These are phyloP conservation scores for Cephus spinipes DNA, from an alignment of 2,888 invertebrate genomes.

Conservation along the genomic window DNA sequence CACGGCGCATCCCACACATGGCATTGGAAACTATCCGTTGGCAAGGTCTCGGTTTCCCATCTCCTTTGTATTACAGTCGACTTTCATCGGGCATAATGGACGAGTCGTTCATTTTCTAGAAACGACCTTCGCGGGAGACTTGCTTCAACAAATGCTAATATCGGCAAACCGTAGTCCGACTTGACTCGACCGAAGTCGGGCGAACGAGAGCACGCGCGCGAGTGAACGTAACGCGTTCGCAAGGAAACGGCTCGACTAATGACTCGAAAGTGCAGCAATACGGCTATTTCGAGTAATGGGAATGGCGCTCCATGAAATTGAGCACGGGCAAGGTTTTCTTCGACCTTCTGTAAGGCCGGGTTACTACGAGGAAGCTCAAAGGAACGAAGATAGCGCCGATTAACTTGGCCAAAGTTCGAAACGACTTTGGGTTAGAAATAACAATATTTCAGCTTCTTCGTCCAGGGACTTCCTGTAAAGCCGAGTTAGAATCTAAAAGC, in stretches of 20 bases:
- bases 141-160: constrained; percentile 9
- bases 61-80: neutral
- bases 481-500: neutral
- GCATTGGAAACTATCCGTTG: constrained; percentile 21
- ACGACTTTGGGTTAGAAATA: neutral
- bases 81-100: constrained; percentile 4
- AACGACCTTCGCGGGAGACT: constrained; percentile 7
- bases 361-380: neutral
- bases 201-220: neutral
- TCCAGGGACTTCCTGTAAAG: neutral
- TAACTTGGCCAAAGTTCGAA: neutral
- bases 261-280: neutral
- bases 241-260: neutral
- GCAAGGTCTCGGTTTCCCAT: constrained; percentile 17
- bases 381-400: neutral
- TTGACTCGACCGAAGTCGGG: neutral
- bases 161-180: neutral
- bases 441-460: too few species aligned
- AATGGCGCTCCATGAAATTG: neutral
- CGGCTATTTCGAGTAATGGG: neutral
- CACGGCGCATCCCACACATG: constrained; percentile 13
- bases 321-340: neutral
- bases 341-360: neutral
- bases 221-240: neutral
- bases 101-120: neutral